A percentile compares a stretch with the other conserved stretches of the same genome.
Evolutionary conservation across 2,113 vertebrate species (phyloP).

Genomic region (Notiomystis cincta): DNA sequence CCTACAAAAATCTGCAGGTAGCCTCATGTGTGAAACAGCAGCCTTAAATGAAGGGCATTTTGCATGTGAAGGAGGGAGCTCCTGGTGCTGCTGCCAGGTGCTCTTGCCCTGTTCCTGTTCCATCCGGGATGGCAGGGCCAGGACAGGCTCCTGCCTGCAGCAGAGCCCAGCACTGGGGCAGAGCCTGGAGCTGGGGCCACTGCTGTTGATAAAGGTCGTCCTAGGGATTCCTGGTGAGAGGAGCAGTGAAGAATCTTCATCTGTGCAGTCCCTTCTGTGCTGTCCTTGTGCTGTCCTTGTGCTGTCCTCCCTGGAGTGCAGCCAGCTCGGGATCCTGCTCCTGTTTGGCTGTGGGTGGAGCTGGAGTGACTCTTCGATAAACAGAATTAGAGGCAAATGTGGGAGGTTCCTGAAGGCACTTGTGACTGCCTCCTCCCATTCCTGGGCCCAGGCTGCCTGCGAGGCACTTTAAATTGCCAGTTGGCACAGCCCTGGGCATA

Average conservation of each 20-base stretch:
- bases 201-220: background rate
- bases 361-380: background rate
- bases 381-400: background rate
- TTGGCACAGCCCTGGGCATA: background rate
- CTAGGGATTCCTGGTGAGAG: background rate
- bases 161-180: background rate
- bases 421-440: constrained; percentile 17
- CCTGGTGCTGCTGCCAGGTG: background rate
- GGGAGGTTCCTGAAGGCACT: constrained; percentile 31
- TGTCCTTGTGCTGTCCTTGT: fast-evolving
- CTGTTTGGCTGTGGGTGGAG: background rate
- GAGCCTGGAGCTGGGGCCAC: fast-evolving
- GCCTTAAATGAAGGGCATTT: background rate
- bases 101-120: background rate
- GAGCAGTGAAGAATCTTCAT: background rate
- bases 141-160: background rate
- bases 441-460: background rate
- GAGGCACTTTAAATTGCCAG: background rate
- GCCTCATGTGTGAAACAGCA: background rate
- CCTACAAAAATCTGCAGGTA: background rate
- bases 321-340: background rate
- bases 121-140: background rate
- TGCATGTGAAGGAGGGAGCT: background rate
- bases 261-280: background rate
- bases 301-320: fast-evolving